Evolutionary conservation across 2,888 invertebrate genomes (phyloP).

Genomic region (Tanypteryx hageni): DNA sequence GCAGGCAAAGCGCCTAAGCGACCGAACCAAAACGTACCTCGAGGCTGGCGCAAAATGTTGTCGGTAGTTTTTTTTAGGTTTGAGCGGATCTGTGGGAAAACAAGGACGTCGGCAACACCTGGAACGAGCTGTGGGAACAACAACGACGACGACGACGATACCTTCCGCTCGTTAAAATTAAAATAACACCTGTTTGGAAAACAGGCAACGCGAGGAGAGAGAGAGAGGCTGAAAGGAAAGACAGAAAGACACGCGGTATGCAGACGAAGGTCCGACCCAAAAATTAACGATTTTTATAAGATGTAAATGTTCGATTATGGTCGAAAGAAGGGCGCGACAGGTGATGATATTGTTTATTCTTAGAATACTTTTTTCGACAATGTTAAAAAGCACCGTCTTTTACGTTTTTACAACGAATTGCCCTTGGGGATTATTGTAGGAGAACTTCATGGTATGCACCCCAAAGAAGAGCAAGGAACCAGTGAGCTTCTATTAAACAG

Average conservation of each 20-base stretch:
- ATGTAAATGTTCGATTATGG: no score
- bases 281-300: no score
- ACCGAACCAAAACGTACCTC: neutral
- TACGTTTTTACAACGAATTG: no score
- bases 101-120: constrained; percentile 18
- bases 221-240: neutral
- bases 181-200: constrained; percentile 17
- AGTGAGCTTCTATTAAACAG: no score
- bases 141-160: neutral
- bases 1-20: neutral
- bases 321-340: no score
- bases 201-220: neutral
- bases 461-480: no score
- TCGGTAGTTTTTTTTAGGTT: neutral
- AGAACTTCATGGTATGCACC: no score
- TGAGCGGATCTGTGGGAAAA: neutral
- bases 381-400: no score
- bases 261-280: no score
- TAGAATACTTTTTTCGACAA: no score
- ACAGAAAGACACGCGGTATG: neutral
- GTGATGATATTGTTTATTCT: no score
- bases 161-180: neutral
- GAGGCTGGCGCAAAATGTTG: neutral
- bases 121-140: neutral
- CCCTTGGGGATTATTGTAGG: no score